A percentile compares a stretch with the other conserved stretches of the same genome.
These are phyloP conservation scores for Tetraodon nigroviridis DNA, from an alignment of 2,113 vertebrate species.

Conservation along the genomic window DNA sequence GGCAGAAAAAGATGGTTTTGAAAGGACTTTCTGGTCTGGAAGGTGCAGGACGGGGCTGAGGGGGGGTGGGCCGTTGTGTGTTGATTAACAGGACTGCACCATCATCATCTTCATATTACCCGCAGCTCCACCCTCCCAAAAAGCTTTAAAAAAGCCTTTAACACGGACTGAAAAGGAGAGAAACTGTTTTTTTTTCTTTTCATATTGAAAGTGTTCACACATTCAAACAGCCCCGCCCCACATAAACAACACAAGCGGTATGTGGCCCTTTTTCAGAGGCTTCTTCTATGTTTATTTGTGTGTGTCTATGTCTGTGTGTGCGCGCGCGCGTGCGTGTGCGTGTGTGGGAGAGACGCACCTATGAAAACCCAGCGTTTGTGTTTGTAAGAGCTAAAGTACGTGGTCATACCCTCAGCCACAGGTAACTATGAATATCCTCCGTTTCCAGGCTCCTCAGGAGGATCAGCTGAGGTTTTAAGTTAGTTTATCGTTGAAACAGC, in stretches of 20 bases:
- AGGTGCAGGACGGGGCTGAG: constrained; percentile 28
- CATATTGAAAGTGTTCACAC: constrained; percentile 16
- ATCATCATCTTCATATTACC: constrained; percentile 58
- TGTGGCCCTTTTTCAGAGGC: constrained; percentile 48
- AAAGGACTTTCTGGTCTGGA: constrained; percentile 46
- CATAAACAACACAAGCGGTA: constrained; percentile 56
- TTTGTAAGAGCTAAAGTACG: background rate
- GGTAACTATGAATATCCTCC: too few species aligned
- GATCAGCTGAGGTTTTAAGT: too few species aligned
- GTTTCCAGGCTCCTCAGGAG: too few species aligned
- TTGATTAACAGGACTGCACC: constrained; percentile 61
- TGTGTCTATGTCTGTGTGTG: too few species aligned
- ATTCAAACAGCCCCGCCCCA: constrained; percentile 31
- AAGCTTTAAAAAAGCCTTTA: constrained; percentile 81
- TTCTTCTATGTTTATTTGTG: constrained; percentile 40
- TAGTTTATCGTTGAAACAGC: too few species aligned
- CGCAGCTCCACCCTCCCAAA: constrained; percentile 65
- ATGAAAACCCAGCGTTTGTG: background rate
- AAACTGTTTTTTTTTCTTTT: constrained; percentile 34
- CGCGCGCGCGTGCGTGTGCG: constrained; percentile 15
- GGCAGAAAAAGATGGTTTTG: background rate
- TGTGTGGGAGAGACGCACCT: constrained; percentile 4
- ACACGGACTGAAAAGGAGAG: constrained; percentile 82
- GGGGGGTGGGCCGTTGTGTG: constrained; percentile 36
- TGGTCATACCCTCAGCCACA: too few species aligned